Conservation (phyloP, 2,888 invertebrate genomes). For the Cyclophora punctaria region DNA sequence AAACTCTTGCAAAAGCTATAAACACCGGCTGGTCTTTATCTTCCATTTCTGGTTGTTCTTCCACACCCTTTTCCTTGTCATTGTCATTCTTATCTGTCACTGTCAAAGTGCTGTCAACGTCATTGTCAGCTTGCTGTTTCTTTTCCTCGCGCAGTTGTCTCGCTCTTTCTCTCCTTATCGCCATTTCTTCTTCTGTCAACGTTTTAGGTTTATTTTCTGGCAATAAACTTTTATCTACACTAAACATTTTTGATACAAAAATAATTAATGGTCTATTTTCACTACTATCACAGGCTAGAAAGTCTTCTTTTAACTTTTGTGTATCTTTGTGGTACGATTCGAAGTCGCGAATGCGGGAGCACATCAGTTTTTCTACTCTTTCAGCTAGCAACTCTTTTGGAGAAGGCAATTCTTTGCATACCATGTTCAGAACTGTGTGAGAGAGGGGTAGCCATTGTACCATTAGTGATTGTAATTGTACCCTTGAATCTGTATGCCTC, state of each 20-base stretch:
- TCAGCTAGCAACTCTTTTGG: slow-evolving; percentile 84
- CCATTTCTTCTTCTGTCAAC: slow-evolving; percentile 84
- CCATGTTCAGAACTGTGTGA: slow-evolving; percentile 85
- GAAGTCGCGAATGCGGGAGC: slow-evolving; percentile 80
- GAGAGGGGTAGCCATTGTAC: slow-evolving; percentile 94
- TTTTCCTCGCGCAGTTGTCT: slow-evolving; percentile 78
- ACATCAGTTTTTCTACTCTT: slow-evolving; percentile 88
- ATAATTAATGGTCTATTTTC: slow-evolving; percentile 80
- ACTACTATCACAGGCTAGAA: slow-evolving; percentile 79
- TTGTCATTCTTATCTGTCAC: slow-evolving; percentile 30
- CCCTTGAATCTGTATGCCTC: slow-evolving; percentile 83
- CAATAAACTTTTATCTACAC: slow-evolving; percentile 81
- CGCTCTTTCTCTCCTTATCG: slow-evolving; percentile 79
- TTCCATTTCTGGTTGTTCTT: slow-evolving; percentile 51
- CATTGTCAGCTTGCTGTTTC: slow-evolving; percentile 36
- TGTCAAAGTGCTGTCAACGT: slow-evolving; percentile 23
- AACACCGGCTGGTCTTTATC: slow-evolving; percentile 78
- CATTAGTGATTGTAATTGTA: slow-evolving; percentile 87
- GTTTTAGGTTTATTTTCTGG: slow-evolving; percentile 87
- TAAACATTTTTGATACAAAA: slow-evolving; percentile 94
- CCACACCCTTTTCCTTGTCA: slow-evolving; percentile 41
- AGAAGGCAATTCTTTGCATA: slow-evolving; percentile 86
- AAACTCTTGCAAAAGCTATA: slow-evolving; percentile 94
- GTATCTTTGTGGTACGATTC: slow-evolving; percentile 80
- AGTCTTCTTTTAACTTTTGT: slow-evolving; percentile 80